phyloP scores from a whole-genome alignment of 2,888 invertebrate genomes.

The Brachycybe producta region DNA sequence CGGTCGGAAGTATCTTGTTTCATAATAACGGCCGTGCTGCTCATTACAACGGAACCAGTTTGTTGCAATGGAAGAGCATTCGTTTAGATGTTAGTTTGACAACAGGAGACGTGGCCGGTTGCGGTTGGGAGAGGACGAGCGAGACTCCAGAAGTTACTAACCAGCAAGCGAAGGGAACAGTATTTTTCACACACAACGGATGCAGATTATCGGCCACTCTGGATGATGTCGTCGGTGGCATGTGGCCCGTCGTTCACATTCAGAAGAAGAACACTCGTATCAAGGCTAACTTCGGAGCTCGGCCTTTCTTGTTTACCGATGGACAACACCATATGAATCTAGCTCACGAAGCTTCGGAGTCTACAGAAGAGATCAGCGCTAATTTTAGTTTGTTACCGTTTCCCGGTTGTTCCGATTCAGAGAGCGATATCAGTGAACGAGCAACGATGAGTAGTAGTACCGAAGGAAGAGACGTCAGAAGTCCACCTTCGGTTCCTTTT shows the following conservation, averaged over 20 bases:
- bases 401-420: conserved; percentile 31
- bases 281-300: conserved; percentile 33
- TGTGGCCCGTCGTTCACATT: conserved; percentile 35
- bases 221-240: conserved; percentile 31
- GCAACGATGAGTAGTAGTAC: conserved; percentile 22
- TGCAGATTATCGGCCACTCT: conserved; percentile 29
- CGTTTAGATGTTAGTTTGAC: conserved; percentile 31
- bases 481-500: conserved; percentile 27
- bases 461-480: conserved; percentile 20
- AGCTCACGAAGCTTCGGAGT: conserved; percentile 31
- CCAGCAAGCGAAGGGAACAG: conserved; percentile 29
- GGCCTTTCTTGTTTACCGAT: conserved; percentile 32
- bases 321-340: conserved; percentile 32
- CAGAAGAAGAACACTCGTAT: conserved; percentile 31
- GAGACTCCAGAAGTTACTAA: conserved; percentile 25
- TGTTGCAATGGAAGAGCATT: conserved; percentile 34
- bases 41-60: conserved; percentile 34
- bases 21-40: conserved; percentile 35
- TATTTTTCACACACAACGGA: conserved; percentile 35
- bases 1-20: conserved; percentile 32
- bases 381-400: conserved; percentile 32
- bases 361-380: conserved; percentile 31
- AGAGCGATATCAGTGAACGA: conserved; percentile 27
- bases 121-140: conserved; percentile 32
- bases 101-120: conserved; percentile 32